Conservation (phyloP, 1,140 invertebrate species). For the Chlorops oryzae region DNA sequence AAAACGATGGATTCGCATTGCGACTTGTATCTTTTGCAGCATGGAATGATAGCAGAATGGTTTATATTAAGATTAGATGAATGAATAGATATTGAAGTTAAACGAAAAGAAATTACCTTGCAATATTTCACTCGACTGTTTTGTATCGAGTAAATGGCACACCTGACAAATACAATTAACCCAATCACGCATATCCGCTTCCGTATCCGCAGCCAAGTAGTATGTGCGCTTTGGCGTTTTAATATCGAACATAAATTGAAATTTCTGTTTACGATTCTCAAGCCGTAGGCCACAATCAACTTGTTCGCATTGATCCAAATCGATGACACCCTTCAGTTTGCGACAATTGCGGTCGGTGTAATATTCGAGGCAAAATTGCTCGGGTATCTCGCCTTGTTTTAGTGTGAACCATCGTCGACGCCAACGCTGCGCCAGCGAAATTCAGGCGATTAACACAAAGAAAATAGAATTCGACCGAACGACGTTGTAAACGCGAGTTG, state of each 20-base stretch:
- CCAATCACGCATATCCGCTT: conserved; percentile 91
- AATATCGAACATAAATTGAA: conserved; percentile 82
- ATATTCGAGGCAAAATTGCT: conserved; percentile 90
- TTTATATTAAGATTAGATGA: too few relatives aligned
- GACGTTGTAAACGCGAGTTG: conserved; percentile 14
- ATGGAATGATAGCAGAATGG: too few relatives aligned
- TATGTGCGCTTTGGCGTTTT: conserved; percentile 83
- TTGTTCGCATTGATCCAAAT: conserved; percentile 93
- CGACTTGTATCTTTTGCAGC: too few relatives aligned
- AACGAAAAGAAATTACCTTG: too few relatives aligned
- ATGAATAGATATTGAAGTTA: too few relatives aligned
- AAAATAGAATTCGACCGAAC: conserved; percentile 15
- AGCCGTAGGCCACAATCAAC: conserved; percentile 82
- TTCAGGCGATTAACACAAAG: conserved; percentile 22
- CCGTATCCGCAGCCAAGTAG: conserved; percentile 85
- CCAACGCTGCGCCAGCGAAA: conserved; percentile 77
- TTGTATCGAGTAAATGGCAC: conserved; percentile 69
- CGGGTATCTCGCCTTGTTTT: conserved; percentile 82
- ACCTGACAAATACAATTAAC: conserved; percentile 89
- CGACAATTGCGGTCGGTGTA: conserved; percentile 80
- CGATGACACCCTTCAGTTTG: conserved; percentile 84
- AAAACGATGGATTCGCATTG: too few relatives aligned
- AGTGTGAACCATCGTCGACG: conserved; percentile 88
- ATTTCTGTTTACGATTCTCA: conserved; percentile 73
- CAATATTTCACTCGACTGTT: conserved; percentile 34